Evolutionary conservation across 2,113 vertebrate genomes (phyloP).

Genomic region (Leptobrachium leishanense): DNA sequence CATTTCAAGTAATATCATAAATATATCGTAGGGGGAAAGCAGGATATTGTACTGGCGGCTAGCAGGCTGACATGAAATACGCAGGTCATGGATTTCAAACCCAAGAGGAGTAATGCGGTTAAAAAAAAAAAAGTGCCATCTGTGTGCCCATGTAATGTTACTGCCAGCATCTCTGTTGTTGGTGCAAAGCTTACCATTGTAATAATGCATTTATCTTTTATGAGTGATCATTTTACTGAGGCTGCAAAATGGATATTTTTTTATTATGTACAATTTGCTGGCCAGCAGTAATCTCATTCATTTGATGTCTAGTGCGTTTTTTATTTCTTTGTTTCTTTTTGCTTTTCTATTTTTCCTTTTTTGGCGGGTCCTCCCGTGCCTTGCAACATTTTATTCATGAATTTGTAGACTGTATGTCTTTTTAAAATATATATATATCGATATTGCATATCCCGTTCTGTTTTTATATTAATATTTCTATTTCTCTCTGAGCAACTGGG

Average conservation of each 20-base stretch:
- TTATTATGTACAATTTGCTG: slow-evolving; percentile 64
- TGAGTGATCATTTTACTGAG: slow-evolving; percentile 60
- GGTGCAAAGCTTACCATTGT: slow-evolving; percentile 66
- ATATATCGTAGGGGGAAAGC: no score
- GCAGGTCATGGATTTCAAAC: slow-evolving; percentile 56
- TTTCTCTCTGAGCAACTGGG: background rate
- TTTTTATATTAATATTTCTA: background rate
- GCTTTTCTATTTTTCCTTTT: no score
- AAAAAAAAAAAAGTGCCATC: slow-evolving; percentile 68
- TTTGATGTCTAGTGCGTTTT: background rate
- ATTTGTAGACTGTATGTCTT: no score
- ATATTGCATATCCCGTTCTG: background rate
- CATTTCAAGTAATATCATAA: no score
- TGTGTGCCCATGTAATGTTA: slow-evolving; percentile 67
- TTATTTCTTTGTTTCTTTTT: background rate
- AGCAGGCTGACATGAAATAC: slow-evolving; percentile 17
- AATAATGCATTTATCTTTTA: slow-evolving; percentile 60
- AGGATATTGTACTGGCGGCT: background rate
- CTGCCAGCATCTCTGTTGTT: slow-evolving; percentile 64
- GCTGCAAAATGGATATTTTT: slow-evolving; percentile 65
- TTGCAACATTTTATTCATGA: no score
- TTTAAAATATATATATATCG: no score
- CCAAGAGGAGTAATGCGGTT: slow-evolving; percentile 63
- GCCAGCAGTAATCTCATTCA: slow-evolving; percentile 56
- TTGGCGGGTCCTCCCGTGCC: no score